phyloP scores from a whole-genome alignment of 1,140 invertebrate species.

The Metaphire vulgaris region DNA sequence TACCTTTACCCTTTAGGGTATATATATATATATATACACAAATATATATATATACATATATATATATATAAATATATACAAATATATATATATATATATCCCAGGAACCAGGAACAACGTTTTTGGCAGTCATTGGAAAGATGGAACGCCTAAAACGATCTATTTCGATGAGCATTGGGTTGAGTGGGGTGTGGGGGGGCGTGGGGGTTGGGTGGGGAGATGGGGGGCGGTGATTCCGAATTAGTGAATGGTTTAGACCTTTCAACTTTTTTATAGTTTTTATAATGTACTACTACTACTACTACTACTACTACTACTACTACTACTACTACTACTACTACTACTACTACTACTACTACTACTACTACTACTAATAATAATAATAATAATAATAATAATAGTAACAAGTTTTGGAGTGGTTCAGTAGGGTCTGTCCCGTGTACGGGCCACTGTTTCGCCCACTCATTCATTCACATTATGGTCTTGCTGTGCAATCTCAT shows the following conservation, averaged over 20 bases:
- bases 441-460: too few relatives aligned
- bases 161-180: not conserved
- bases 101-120: not conserved
- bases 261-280: not conserved
- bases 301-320: constrained; percentile 8
- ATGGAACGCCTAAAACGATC: not conserved
- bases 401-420: too few relatives aligned
- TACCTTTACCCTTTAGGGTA: too few relatives aligned
- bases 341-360: too few relatives aligned
- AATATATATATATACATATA: too few relatives aligned
- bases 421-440: too few relatives aligned
- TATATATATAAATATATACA: too few relatives aligned
- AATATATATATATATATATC: not conserved
- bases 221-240: not conserved
- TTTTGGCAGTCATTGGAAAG: not conserved
- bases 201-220: not conserved
- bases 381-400: too few relatives aligned
- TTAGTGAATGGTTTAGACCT: not conserved
- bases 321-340: constrained; percentile 9
- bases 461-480: too few relatives aligned
- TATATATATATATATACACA: constrained; percentile 4
- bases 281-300: constrained; percentile 3
- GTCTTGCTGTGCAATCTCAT: too few relatives aligned
- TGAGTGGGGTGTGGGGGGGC: not conserved
- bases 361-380: too few relatives aligned